A percentile compares a stretch with the other conserved stretches of the same genome.
Conservation (phyloP, 2,888 invertebrate genomes). For the Agrochola macilenta region DNA sequence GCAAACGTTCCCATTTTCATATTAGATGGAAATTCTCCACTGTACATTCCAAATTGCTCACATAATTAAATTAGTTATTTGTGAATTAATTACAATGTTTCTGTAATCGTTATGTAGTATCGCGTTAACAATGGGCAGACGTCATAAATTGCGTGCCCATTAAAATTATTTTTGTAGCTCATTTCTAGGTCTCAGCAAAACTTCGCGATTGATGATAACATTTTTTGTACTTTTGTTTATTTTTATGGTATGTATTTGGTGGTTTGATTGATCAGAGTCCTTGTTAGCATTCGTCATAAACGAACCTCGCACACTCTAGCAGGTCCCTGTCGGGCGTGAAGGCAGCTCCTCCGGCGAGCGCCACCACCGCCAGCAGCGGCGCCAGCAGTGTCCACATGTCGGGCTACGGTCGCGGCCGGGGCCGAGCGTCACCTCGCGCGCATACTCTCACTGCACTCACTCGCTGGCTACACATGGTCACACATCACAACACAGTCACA, state of each 20-base stretch:
- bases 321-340: constrained; percentile 85
- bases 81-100: constrained; percentile 49
- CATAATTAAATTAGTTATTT: constrained; percentile 53
- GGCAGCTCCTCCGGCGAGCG: constrained; percentile 82
- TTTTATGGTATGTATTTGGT: constrained; percentile 20
- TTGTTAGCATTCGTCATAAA: constrained; percentile 53
- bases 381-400: constrained; percentile 85
- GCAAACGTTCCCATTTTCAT: constrained; percentile 16
- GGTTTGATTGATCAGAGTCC: constrained; percentile 11
- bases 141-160: constrained; percentile 79
- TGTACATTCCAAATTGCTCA: constrained; percentile 23
- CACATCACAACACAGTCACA: constrained; percentile 83
- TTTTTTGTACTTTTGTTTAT: constrained; percentile 41
- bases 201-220: constrained; percentile 61
- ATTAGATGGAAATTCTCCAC: constrained; percentile 4
- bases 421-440: constrained; percentile 79
- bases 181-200: constrained; percentile 78
- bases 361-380: constrained; percentile 82
- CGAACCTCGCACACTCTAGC: constrained; percentile 89
- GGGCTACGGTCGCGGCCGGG: constrained; percentile 81
- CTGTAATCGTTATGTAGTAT: constrained; percentile 33
- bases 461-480: constrained; percentile 84
- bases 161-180: constrained; percentile 88
- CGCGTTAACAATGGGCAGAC: constrained; percentile 61
- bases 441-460: constrained; percentile 84